These are phyloP conservation scores for Plectus sambesii DNA, from an alignment of 1,140 invertebrate genomes.

Conservation along the genomic window DNA sequence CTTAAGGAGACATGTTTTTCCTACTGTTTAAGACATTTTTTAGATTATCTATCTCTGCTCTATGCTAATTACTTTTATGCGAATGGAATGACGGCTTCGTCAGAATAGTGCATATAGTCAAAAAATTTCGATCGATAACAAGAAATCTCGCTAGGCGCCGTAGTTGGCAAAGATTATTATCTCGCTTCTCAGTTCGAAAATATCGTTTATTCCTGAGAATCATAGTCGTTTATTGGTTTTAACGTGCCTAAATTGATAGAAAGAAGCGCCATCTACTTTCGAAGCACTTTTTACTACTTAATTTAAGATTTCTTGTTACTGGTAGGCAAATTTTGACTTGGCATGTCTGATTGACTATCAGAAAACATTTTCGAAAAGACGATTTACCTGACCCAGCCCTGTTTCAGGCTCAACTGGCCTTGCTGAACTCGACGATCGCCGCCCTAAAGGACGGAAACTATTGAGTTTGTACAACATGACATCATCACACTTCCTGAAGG, in stretches of 20 bases:
- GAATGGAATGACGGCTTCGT: background rate
- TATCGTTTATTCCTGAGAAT: background rate
- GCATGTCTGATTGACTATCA: background rate
- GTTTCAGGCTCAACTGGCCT: slow-evolving; percentile 32
- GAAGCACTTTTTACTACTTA: background rate
- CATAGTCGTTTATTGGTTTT: background rate
- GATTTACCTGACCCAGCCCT: background rate
- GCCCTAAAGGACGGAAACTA: slow-evolving; percentile 20
- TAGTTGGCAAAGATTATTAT: background rate
- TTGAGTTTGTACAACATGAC: no score
- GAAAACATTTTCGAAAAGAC: background rate
- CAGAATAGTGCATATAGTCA: background rate
- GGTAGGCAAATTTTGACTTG: background rate
- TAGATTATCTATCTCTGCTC: no score
- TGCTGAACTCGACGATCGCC: slow-evolving; percentile 24
- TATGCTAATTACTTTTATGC: no score
- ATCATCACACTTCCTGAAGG: no score
- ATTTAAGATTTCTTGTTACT: background rate
- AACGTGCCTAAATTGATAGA: no score
- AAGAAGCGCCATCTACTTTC: no score
- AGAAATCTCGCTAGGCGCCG: no score
- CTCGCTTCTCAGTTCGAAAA: no score
- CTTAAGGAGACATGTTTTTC: slow-evolving; percentile 13
- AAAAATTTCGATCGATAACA: no score
- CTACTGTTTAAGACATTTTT: no score